Conservation (phyloP, 2,113 vertebrate species). For the Castor canadensis region DNA sequence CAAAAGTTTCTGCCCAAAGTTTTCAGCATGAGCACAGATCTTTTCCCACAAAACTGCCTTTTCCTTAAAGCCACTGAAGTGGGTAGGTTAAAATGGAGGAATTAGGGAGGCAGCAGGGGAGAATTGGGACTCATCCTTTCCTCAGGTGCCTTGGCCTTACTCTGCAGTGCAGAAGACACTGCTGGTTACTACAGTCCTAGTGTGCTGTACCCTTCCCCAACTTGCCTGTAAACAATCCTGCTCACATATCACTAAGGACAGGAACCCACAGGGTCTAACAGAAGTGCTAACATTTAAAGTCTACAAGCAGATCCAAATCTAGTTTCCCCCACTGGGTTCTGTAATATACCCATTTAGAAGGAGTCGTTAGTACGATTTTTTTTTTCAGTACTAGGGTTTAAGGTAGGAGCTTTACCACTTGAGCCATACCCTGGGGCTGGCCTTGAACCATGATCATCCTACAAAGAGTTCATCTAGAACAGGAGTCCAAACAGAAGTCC, state of each 20-base stretch:
- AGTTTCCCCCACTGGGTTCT: not conserved
- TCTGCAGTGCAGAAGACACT: not conserved
- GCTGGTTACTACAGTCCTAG: not conserved
- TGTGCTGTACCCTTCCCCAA: not conserved
- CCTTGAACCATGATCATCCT: too few species aligned
- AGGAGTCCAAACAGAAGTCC: not conserved
- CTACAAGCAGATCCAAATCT: not conserved
- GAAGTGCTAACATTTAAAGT: slow-evolving; percentile 9
- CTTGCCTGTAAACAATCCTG: not conserved
- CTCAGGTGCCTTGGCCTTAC: not conserved
- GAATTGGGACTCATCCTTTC: not conserved
- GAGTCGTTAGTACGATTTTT: not conserved
- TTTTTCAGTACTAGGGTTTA: too few species aligned
- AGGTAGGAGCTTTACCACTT: not conserved
- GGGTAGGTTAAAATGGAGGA: not conserved
- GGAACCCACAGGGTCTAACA: not conserved
- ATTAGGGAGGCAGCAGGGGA: not conserved
- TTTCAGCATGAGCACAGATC: not conserved
- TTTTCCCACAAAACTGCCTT: not conserved
- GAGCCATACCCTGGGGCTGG: not conserved
- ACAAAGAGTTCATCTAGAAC: not conserved
- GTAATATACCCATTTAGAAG: not conserved
- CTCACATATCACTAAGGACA: not conserved
- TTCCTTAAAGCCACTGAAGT: not conserved
- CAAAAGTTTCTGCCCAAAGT: not conserved